Evolutionary conservation across 2,888 invertebrate species (phyloP).

Genomic region (Smittia aterrima): DNA sequence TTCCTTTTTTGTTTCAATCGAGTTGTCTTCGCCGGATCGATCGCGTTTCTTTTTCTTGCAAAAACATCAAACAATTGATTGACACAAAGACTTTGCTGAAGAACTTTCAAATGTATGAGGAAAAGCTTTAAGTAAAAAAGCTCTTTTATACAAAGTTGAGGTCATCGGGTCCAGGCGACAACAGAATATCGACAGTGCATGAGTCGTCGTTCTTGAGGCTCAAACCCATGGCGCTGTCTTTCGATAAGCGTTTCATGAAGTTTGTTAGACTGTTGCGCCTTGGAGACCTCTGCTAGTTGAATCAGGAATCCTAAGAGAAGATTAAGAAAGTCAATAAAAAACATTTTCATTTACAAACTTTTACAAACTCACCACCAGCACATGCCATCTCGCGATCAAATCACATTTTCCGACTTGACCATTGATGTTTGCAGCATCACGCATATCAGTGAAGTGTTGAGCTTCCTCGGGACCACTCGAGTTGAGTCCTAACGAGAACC

Average conservation of each 20-base stretch:
- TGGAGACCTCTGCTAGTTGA: slow-evolving; percentile 53
- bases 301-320: slow-evolving; percentile 61
- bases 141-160: slow-evolving; percentile 44
- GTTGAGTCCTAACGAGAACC: slow-evolving; percentile 91
- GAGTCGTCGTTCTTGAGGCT: slow-evolving; percentile 43
- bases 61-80: slow-evolving; percentile 16
- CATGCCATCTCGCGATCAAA: slow-evolving; percentile 92
- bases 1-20: background rate
- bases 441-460: slow-evolving; percentile 91
- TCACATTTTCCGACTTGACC: slow-evolving; percentile 62
- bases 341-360: background rate
- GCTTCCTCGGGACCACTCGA: slow-evolving; percentile 89
- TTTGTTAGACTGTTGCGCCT: slow-evolving; percentile 42
- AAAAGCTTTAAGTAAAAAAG: slow-evolving; percentile 16
- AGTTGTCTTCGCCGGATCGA: background rate
- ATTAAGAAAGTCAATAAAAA: too few relatives aligned
- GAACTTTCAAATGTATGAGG: background rate
- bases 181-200: slow-evolving; percentile 44
- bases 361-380: slow-evolving; percentile 59
- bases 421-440: slow-evolving; percentile 62
- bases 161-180: slow-evolving; percentile 44
- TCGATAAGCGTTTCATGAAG: slow-evolving; percentile 34
- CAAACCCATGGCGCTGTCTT: slow-evolving; percentile 32
- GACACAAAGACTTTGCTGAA: slow-evolving; percentile 3
- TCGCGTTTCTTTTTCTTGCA: slow-evolving; percentile 3